phyloP scores from a whole-genome alignment of 2,888 invertebrate species.

The Apoderus coryli region DNA sequence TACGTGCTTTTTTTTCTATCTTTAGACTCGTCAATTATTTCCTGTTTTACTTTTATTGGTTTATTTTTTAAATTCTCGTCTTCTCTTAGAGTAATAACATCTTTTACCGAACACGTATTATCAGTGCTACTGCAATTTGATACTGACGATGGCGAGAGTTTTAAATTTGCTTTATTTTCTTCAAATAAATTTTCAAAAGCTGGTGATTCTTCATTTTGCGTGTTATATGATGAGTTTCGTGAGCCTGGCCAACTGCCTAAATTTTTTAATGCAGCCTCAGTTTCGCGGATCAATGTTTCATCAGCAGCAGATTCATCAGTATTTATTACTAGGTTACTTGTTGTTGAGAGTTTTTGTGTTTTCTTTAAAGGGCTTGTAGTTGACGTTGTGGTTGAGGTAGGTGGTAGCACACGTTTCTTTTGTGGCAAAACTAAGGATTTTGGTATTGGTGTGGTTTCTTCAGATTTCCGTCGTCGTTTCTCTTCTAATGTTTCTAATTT shows the following conservation, averaged over 20 bases:
- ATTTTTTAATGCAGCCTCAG: conserved; percentile 74
- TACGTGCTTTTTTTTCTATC: conserved; percentile 37
- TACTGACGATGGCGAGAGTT: conserved; percentile 50
- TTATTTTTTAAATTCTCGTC: conserved; percentile 20
- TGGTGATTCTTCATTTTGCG: conserved; percentile 62
- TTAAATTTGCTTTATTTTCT: conserved; percentile 54
- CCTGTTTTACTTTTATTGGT: conserved; percentile 24
- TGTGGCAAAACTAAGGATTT: conserved; percentile 39
- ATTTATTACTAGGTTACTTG: too few relatives aligned
- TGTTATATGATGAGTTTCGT: conserved; percentile 45
- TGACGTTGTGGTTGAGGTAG: conserved; percentile 20
- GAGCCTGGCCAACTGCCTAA: conserved; percentile 74
- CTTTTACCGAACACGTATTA: conserved; percentile 51
- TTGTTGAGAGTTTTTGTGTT: conserved; percentile 33
- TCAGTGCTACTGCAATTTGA: conserved; percentile 41
- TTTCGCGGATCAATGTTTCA: conserved; percentile 73
- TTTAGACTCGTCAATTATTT: conserved; percentile 15
- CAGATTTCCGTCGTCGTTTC: conserved; percentile 36
- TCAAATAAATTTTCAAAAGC: conserved; percentile 75
- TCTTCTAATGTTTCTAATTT: conserved; percentile 27
- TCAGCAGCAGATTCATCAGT: conserved; percentile 41
- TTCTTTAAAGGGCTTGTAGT: conserved; percentile 29
- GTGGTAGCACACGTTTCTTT: conserved; percentile 40
- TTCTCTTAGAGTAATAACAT: conserved; percentile 40
- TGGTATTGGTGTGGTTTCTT: conserved; percentile 26